phyloP scores from a whole-genome alignment of 37 sponge, comb jelly and placozoan genomes.

The Theonella swinhoei region DNA sequence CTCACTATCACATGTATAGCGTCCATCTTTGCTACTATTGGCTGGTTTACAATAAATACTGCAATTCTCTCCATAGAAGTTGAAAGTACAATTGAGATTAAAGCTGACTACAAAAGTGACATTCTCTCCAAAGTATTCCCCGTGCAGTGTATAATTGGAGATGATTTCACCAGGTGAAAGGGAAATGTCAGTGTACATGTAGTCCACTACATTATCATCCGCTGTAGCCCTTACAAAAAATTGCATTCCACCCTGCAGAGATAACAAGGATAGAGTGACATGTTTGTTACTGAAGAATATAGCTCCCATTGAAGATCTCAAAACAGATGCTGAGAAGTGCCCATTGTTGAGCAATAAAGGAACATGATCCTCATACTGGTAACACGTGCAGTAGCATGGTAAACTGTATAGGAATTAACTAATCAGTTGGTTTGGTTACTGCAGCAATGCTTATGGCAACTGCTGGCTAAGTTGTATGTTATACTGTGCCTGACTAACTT shows the following conservation, averaged over 20 bases:
- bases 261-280: neutral
- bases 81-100: neutral
- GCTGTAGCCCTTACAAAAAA: neutral
- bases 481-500: too few species aligned
- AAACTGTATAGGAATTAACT: too few species aligned
- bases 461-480: too few species aligned
- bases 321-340: too few species aligned
- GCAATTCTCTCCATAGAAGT: neutral
- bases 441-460: too few species aligned
- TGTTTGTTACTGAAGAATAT: too few species aligned
- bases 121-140: neutral
- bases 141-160: neutral
- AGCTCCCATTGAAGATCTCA: too few species aligned
- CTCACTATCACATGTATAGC: neutral
- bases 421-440: too few species aligned
- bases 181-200: neutral
- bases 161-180: neutral
- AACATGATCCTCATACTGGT: too few species aligned
- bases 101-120: neutral
- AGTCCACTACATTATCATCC: neutral
- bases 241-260: neutral
- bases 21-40: neutral
- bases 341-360: too few species aligned
- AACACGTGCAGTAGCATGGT: too few species aligned
- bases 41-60: neutral